Evolutionary conservation across 2,888 invertebrate genomes (phyloP), one percentile per base, ranked within the genome.

Genomic region (Caenorhabditis japonica): DNA sequence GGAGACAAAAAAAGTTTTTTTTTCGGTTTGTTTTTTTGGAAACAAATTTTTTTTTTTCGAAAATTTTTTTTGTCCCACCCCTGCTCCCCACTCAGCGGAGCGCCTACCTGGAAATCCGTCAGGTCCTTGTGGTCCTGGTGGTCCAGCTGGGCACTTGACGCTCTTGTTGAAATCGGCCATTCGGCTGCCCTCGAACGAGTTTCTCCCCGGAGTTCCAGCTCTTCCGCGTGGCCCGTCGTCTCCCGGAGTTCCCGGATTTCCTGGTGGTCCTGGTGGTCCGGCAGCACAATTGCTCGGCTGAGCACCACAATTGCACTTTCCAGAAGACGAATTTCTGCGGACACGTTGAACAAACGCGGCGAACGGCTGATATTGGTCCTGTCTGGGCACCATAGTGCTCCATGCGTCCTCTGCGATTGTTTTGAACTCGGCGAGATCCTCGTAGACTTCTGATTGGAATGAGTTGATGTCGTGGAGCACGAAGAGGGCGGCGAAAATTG

Each of bases 101-200:
- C n/a, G n/a, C n/a, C n/a, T n/a, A n/a, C n/a, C n/a, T 51, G 60
- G 60, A n/a, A 47, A 33, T 60, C 73, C 73, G 34, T 59, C 56
- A 30, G 64, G 68, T 51, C 73, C 74, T 41, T 56, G 74, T 25
- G 74, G 74, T 58, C 74, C 74, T 52, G 74, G 68, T 39, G 73
- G 73, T 34, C 73, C 73, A 15, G 73, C 58, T 39, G 73, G 73
- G 39, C 73, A 73, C 34, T 73, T 66, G 4, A 73, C 61, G 13
- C 53, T 44, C 51, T 73, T 66, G 4, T 73, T 51, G 39, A 72
- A 72, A 46, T 71, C 62, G 36, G 71, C 71, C 64, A 64, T 47
- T 23, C 46, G 39, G 17, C 39, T 44, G 43, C 47, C 58, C 47
- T 72, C 64, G 27, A 34, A 52, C 12, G 68, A 17, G 21, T 43